Conservation (phyloP, 2,797 vertebrate species). For the Sphenopsis melanotis region DNA sequence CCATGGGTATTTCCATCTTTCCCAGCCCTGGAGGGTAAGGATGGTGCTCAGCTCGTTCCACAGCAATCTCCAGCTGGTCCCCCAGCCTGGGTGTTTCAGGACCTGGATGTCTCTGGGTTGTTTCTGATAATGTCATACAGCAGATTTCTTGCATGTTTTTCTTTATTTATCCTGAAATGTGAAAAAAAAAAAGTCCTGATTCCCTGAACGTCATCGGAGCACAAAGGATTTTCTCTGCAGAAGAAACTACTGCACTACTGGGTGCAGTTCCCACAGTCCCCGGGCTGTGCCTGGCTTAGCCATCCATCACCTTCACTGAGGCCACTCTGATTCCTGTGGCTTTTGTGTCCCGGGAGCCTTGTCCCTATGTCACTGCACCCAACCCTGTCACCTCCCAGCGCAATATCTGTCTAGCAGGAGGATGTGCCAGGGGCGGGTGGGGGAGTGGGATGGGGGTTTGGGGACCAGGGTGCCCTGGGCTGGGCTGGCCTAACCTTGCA, state of each 20-base stretch:
- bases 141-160: background rate
- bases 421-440: accelerated
- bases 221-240: accelerated
- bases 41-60: background rate
- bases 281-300: background rate
- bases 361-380: background rate
- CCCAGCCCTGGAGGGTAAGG: background rate
- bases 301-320: background rate
- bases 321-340: background rate
- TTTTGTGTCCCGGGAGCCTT: background rate
- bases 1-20: background rate
- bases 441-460: background rate
- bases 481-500: background rate
- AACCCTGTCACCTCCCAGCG: background rate
- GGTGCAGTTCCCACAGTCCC: accelerated
- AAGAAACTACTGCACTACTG: background rate
- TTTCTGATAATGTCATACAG: background rate
- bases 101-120: background rate
- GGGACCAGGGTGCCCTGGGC: background rate
- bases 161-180: background rate
- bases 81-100: background rate
- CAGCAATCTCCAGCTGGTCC: accelerated
- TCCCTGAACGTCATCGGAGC: accelerated
- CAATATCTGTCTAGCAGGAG: background rate
- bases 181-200: background rate